Percentiles rank a stretch among this genome's conserved stretches.
These are phyloP conservation scores for Argentina silus DNA, from an alignment of 2,797 vertebrate species.

Conservation along the genomic window DNA sequence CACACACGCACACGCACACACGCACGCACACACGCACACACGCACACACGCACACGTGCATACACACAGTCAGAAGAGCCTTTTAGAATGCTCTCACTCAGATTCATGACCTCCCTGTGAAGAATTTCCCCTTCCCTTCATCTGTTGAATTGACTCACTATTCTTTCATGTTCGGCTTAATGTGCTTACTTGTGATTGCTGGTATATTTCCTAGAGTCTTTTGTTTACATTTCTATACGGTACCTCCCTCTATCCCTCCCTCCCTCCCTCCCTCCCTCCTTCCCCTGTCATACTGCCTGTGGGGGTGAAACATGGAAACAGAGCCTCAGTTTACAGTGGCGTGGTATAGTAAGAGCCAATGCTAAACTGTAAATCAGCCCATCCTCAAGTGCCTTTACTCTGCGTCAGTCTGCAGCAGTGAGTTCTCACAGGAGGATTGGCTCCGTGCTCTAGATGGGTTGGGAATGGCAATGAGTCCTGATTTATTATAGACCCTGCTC, in stretches of 20 bases:
- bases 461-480: conserved; percentile 1
- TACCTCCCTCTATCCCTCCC: not conserved
- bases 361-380: not conserved
- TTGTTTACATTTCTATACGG: too few species aligned
- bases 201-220: too few species aligned
- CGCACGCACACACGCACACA: not conserved
- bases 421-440: conserved; percentile 3
- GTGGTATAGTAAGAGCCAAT: not conserved
- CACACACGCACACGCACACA: not conserved
- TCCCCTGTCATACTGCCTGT: not conserved
- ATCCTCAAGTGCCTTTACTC: conserved; percentile 17
- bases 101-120: too few species aligned
- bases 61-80: not conserved
- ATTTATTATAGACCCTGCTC: conserved; percentile 11
- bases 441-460: not conserved
- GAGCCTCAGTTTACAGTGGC: not conserved
- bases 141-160: not conserved
- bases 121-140: not conserved
- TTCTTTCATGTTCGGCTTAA: too few species aligned
- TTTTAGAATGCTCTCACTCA: too few species aligned
- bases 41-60: not conserved
- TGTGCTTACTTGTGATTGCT: too few species aligned
- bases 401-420: not conserved
- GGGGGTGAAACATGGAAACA: too few species aligned
- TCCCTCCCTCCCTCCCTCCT: too few species aligned